Evolutionary conservation across 2,888 invertebrate species (phyloP).

Genomic region (Hypena proboscidalis): DNA sequence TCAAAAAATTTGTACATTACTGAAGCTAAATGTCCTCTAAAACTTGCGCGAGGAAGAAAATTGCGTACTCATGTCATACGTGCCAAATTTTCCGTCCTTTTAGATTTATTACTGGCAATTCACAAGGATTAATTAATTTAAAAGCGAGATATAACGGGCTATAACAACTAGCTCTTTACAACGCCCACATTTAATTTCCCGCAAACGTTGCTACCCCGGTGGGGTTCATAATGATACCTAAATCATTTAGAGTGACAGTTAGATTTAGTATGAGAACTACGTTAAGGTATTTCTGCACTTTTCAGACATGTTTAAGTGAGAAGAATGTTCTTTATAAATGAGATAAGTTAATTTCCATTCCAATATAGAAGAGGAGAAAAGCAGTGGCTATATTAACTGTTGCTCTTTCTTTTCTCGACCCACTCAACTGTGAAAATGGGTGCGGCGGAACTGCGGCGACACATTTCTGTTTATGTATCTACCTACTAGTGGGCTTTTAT

Average conservation of each 20-base stretch:
- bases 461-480: not conserved
- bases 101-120: slow-evolving; percentile 24
- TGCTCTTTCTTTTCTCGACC: not conserved
- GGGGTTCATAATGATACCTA: slow-evolving; percentile 35
- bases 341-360: slow-evolving; percentile 15
- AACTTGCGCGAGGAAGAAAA: slow-evolving; percentile 4
- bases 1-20: slow-evolving; percentile 4
- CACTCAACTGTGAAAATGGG: slow-evolving; percentile 1
- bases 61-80: slow-evolving; percentile 13
- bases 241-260: slow-evolving; percentile 42
- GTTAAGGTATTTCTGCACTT: slow-evolving; percentile 21
- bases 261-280: slow-evolving; percentile 30
- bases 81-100: slow-evolving; percentile 5
- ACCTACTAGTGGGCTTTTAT: not conserved
- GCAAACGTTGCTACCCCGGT: slow-evolving; percentile 33
- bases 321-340: slow-evolving; percentile 24
- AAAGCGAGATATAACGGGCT: slow-evolving; percentile 28
- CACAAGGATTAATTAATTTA: slow-evolving; percentile 33
- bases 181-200: slow-evolving; percentile 47
- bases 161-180: slow-evolving; percentile 32
- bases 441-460: not conserved
- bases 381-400: not conserved
- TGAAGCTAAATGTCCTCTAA: not conserved
- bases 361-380: not conserved
- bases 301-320: slow-evolving; percentile 16